A percentile compares a stretch with the other conserved stretches of the same genome.
Evolutionary conservation across 1,140 invertebrate genomes (phyloP).

Genomic region (Temnothorax nylanderi): DNA sequence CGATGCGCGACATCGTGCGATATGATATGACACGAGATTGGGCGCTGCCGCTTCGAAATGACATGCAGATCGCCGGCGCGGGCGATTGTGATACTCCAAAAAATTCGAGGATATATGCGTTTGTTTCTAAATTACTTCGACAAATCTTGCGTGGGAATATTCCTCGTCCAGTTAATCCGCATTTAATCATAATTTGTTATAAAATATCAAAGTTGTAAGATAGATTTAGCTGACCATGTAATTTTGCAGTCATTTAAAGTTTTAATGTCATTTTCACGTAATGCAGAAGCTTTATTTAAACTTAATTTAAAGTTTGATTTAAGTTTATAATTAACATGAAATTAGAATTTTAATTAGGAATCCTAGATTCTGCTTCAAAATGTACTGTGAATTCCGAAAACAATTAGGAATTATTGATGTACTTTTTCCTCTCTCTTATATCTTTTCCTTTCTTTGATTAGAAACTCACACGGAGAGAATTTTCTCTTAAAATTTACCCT

Average conservation of each 20-base stretch:
- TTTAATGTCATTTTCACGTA: background rate
- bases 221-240: background rate
- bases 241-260: conserved; percentile 3
- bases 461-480: background rate
- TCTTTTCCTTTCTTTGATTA: background rate
- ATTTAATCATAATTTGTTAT: background rate
- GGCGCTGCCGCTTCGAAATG: background rate
- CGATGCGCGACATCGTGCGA: conserved; percentile 25
- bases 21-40: conserved; percentile 5
- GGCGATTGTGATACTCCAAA: background rate
- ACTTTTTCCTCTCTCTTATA: background rate
- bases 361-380: background rate
- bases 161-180: background rate
- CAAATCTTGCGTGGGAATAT: background rate
- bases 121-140: background rate
- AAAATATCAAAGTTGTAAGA: background rate
- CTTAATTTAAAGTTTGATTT: conserved; percentile 2
- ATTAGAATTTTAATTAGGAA: background rate
- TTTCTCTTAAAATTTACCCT: no score
- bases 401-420: background rate
- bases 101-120: background rate
- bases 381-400: background rate
- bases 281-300: background rate
- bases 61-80: background rate
- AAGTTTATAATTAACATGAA: background rate